Evolutionary conservation across 1,140 invertebrate species (phyloP).

Genomic region (Cecropterus lyciades): DNA sequence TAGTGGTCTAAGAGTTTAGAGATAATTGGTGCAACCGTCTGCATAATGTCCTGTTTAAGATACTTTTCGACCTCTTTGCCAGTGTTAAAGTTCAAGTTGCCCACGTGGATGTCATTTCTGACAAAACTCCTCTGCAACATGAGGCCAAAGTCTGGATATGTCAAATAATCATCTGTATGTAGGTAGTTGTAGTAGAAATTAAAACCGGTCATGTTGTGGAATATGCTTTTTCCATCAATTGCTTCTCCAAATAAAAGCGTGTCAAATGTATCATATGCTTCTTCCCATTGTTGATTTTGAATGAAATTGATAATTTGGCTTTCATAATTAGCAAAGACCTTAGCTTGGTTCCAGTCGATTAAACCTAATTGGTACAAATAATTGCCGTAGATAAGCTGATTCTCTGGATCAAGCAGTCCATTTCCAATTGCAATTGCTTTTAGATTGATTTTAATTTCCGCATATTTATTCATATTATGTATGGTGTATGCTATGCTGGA

Average conservation of each 20-base stretch:
- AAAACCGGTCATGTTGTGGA: constrained; percentile 92
- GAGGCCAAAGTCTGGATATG: constrained; percentile 75
- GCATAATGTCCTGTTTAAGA: constrained; percentile 92
- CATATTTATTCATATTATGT: constrained; percentile 85
- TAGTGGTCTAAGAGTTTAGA: constrained; percentile 88
- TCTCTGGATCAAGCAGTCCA: constrained; percentile 91
- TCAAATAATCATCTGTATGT: constrained; percentile 80
- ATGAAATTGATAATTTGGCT: constrained; percentile 85
- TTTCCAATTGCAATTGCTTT: constrained; percentile 94
- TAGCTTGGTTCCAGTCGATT: constrained; percentile 87
- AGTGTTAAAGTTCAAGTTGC: constrained; percentile 89
- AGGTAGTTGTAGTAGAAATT: constrained; percentile 93
- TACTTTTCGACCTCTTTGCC: constrained; percentile 86
- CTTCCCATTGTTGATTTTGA: constrained; percentile 85
- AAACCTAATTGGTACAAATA: constrained; percentile 93
- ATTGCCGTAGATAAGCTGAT: constrained; percentile 90
- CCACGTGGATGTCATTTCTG: constrained; percentile 92
- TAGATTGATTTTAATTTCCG: constrained; percentile 86
- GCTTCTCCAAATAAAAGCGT: constrained; percentile 89
- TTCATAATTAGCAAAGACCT: constrained; percentile 87
- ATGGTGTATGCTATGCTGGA: constrained; percentile 92
- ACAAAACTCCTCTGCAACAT: constrained; percentile 86
- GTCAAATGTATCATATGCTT: constrained; percentile 90
- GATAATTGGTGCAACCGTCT: constrained; percentile 91
- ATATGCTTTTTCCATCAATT: constrained; percentile 87